Base-by-base conservation (phyloP, 2,113 vertebrate species). In the Porphyrio hochstetteri region DNA sequence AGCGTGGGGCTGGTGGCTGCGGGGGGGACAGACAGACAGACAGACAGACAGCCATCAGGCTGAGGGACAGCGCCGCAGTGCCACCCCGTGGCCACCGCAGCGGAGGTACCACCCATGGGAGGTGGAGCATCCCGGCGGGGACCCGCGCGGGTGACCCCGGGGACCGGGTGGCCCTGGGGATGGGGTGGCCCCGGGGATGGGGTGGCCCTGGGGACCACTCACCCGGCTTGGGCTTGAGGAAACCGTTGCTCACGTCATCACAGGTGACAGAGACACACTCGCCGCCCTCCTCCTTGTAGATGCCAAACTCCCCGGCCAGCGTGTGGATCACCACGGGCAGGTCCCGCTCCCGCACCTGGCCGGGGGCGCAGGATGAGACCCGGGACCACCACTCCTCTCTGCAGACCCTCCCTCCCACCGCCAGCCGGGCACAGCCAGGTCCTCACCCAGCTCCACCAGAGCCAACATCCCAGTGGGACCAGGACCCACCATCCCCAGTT, bases 311-410 rank as follows among this genome's bases (percentile, higher is more conserved):
- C 67, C 98, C 98, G 2, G 98, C 98, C 91, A 99, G 97, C 0
- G 99, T 99, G 91, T 98, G 97, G 92, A 99, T 97, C 76, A 99
- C 99, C 46, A 99, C 97, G 0, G 99, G 98, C 82, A 99, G 97
- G 95, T 99, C 99, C 74, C 98, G 98, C 95, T 99, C 99, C 82
- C 98, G 98, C 57, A 99, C 99, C 99, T 99, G 93, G 18, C 60
- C 64, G 1, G 3, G 63, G 61, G 10, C 0, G 1, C 72, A 0
- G 59, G 19, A 7, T 94, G 68, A 83, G 48, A 4, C 13, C 38
- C 16, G 0, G 69, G 18, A 5, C 23, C 4, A 4, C 19, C 67
- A 19, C 20, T 18, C 14, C 33, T 7, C 31, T 50, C 38, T 4
- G 1, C 55, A 81, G 28, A 31, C 40, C 15, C 11, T 17, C 44